Base-by-base conservation (phyloP, 2,113 vertebrate genomes). In the Antidorcas marsupialis region DNA sequence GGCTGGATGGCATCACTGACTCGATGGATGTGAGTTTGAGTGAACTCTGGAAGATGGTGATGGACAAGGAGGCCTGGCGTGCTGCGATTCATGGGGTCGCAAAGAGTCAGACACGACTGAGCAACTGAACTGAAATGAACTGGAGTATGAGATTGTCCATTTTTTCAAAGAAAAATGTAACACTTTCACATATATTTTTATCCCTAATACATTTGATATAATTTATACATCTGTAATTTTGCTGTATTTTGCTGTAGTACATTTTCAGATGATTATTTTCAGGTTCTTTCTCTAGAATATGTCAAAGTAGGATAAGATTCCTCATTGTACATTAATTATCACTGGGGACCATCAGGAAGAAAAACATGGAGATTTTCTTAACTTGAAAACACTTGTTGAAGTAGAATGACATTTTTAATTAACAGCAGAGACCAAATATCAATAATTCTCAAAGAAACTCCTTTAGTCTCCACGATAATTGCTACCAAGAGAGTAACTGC, bases 391-490 rank as follows among this genome's bases (percentile, higher is more conserved):
- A 96, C 87, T 95, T 98, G 94, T 94, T 82, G 74, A 96, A 98
- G 91, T 60, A 91, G 59, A 97, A 94, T 90, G 97, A 87, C 82
- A 91, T 85, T 89, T 98, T 94, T 96, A 97, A 98, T 97, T 96
- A 96, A 93, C 39, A 89, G 45, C 5, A 6, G 36, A 90, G 36
- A 78, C 59, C n/a, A 94, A 91, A 25, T 92, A 92, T 95, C 92
- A 96, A 74, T 95, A 94, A 95, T 97, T 78, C 59, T 47, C 6
- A 47, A 47, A 91, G 53, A 91, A 94, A 76, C n/a, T 94, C 53
- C 90, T 95, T 96, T 45, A 79, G 39, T 91, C 39, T 45, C 74
- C 87, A 60, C 87, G 74, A 13, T 28, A 59, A 76, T 39, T 93
- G 53, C 25, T 43, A 71, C n/a, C 23, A 12, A 47, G 36, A 91